Conservation (phyloP, 2,888 invertebrate genomes). For the Hoplodrina ambigua region DNA sequence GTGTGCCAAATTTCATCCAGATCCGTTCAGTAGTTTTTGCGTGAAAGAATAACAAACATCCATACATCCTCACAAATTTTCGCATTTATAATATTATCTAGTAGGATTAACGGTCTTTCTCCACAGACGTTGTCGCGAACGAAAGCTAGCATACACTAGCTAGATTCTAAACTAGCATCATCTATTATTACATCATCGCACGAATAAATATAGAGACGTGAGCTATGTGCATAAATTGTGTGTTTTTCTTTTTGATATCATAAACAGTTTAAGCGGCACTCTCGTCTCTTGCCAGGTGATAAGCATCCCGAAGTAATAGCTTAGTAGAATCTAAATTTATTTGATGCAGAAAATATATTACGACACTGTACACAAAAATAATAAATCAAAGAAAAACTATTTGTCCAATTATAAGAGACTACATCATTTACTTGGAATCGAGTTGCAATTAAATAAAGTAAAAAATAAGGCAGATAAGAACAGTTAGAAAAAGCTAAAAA, state of each 20-base stretch:
- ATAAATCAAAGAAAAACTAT: too few relatives aligned
- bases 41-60: too few relatives aligned
- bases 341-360: neutral
- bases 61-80: too few relatives aligned
- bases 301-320: slow-evolving; percentile 1
- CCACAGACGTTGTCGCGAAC: neutral
- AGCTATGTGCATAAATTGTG: slow-evolving; percentile 35
- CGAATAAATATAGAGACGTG: slow-evolving; percentile 34
- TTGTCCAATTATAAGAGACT: too few relatives aligned
- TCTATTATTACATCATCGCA: slow-evolving; percentile 35
- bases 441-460: too few relatives aligned
- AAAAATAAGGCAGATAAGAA: too few relatives aligned
- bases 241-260: slow-evolving; percentile 28
- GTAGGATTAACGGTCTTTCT: neutral
- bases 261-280: slow-evolving; percentile 28
- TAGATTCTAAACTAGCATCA: slow-evolving; percentile 24
- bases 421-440: too few relatives aligned
- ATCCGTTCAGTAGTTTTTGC: too few relatives aligned
- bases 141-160: slow-evolving; percentile 24
- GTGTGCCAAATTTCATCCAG: too few relatives aligned
- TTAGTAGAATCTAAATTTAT: neutral
- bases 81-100: too few relatives aligned
- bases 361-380: too few relatives aligned
- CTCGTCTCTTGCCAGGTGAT: slow-evolving; percentile 20
- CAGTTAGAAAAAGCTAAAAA: too few relatives aligned